phyloP scores from a whole-genome alignment of 2,888 invertebrate genomes.

The Micropterix aruncella region DNA sequence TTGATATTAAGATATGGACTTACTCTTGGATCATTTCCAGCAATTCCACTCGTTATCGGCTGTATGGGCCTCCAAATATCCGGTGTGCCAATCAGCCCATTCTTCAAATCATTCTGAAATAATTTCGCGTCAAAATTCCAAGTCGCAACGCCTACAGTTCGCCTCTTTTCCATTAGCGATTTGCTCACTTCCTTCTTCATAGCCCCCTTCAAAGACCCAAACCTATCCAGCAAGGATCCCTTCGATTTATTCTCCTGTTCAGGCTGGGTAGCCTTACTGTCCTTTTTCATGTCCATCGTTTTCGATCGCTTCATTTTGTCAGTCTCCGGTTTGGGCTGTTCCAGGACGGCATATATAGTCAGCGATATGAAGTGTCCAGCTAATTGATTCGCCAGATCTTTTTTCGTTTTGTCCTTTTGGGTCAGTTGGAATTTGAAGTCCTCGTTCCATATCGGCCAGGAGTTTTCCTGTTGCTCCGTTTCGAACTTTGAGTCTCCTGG shows the following conservation, averaged over 20 bases:
- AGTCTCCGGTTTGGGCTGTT: constrained; percentile 33
- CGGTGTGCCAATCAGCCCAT: constrained; percentile 46
- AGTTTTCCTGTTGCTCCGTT: constrained; percentile 56
- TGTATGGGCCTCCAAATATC: constrained; percentile 56
- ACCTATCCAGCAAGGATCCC: constrained; percentile 32
- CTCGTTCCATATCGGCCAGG: constrained; percentile 71
- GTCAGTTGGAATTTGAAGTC: constrained; percentile 56
- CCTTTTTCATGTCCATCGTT: constrained; percentile 23
- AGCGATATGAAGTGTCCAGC: constrained; percentile 52
- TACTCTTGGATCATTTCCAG: constrained; percentile 37
- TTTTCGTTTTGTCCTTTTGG: constrained; percentile 37
- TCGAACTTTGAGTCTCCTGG: constrained; percentile 65
- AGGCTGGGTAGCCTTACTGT: constrained; percentile 22
- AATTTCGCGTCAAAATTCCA: constrained; percentile 50
- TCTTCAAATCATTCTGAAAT: constrained; percentile 45
- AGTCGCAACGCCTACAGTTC: constrained; percentile 53
- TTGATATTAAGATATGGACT: no score
- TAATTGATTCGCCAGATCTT: constrained; percentile 41
- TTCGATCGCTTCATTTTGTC: constrained; percentile 26
- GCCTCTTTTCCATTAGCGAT: constrained; percentile 42
- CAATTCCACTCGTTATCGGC: constrained; percentile 49
- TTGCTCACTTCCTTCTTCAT: constrained; percentile 34
- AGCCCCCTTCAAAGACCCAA: constrained; percentile 29
- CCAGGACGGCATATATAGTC: constrained; percentile 53
- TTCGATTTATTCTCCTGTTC: constrained; percentile 37